A percentile compares a stretch with the other conserved stretches of the same genome.
These are phyloP conservation scores for Coptodon rendalli DNA, from an alignment of 2,113 vertebrate species.

Conservation along the genomic window DNA sequence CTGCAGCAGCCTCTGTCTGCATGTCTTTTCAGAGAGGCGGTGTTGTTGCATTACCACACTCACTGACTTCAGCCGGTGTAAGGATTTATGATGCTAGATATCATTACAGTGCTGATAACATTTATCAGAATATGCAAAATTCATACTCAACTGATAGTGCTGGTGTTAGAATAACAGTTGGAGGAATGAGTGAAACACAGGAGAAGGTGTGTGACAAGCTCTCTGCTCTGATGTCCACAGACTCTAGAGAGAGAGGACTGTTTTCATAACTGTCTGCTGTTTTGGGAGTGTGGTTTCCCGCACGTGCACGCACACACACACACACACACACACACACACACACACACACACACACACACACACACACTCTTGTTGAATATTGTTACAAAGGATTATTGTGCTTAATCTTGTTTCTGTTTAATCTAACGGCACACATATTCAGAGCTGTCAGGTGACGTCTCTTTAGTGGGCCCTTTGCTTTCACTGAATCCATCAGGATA, in stretches of 20 bases:
- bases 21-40: not conserved
- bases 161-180: not conserved
- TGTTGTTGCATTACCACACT: not conserved
- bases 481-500: not conserved
- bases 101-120: not conserved
- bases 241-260: not conserved
- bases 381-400: not conserved
- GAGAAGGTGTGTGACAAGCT: not conserved
- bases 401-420: not conserved
- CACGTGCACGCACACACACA: accelerated
- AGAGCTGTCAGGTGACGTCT: not conserved
- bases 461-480: not conserved
- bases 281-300: not conserved
- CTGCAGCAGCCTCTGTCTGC: not conserved
- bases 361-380: not conserved
- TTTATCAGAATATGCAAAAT: not conserved
- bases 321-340: accelerated
- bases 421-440: not conserved
- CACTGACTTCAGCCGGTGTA: not conserved
- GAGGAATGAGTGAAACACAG: not conserved
- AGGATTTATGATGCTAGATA: not conserved
- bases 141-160: not conserved
- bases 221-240: not conserved
- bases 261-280: not conserved
- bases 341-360: accelerated